Conservation (phyloP, 2,113 vertebrate genomes). For the Bos indicus region DNA sequence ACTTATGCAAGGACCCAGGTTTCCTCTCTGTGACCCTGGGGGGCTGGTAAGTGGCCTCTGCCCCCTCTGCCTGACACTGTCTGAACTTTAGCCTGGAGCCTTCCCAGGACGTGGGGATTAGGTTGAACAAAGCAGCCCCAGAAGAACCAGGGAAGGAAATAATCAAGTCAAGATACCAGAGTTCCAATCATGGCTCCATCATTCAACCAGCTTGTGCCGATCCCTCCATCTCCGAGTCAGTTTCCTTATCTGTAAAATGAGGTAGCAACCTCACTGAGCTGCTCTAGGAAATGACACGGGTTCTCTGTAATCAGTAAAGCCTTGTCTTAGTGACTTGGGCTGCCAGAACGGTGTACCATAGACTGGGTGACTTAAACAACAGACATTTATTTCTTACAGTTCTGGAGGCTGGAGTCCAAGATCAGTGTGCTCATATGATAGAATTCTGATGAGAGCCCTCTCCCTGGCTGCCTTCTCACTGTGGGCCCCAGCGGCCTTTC, state of each 20-base stretch:
- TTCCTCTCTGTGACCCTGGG: background rate
- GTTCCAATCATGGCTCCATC: background rate
- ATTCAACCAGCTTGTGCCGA: background rate
- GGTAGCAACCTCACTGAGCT: background rate
- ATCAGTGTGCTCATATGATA: background rate
- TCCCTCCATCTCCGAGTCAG: background rate
- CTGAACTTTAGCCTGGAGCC: background rate
- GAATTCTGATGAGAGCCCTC: background rate
- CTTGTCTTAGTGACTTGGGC: background rate
- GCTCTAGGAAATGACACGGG: background rate
- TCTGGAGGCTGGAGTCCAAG: background rate
- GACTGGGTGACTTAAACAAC: background rate
- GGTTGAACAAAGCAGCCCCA: background rate
- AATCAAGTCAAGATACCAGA: background rate
- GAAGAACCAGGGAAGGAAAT: background rate
- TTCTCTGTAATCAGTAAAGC: background rate
- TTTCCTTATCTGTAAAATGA: background rate
- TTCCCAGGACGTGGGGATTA: background rate
- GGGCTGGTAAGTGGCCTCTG: background rate
- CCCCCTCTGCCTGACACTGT: background rate
- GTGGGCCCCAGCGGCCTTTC: background rate
- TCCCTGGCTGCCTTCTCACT: background rate
- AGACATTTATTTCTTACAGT: background rate
- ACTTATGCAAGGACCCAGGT: background rate
- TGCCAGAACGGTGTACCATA: background rate